Conservation (phyloP, 2,797 vertebrate genomes). For the Pangasius macronema region DNA sequence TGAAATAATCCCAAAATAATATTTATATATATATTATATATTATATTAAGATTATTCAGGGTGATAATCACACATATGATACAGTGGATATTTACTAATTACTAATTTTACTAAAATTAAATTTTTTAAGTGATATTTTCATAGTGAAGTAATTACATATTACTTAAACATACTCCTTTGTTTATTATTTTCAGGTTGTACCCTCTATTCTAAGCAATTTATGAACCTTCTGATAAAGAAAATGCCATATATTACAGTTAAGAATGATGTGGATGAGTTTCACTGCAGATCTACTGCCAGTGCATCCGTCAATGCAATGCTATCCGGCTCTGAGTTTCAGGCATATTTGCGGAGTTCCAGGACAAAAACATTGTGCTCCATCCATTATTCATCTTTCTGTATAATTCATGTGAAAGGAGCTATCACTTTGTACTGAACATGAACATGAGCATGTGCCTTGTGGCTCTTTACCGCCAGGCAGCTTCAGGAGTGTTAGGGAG, state of each 20-base stretch:
- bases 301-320: no score
- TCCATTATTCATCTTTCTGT: slow-evolving; percentile 68
- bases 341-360: slow-evolving; percentile 30
- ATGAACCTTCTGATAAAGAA: neutral
- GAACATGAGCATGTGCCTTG: slow-evolving; percentile 26
- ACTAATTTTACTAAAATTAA: no score
- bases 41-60: neutral
- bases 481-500: slow-evolving; percentile 14
- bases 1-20: no score
- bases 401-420: slow-evolving; percentile 63
- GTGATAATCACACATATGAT: neutral
- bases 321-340: slow-evolving; percentile 1
- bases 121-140: neutral
- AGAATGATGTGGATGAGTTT: neutral
- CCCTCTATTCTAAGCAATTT: no score
- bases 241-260: neutral
- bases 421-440: slow-evolving; percentile 13
- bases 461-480: slow-evolving; percentile 45
- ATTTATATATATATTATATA: no score
- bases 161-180: neutral
- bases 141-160: neutral
- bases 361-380: slow-evolving; percentile 54
- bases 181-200: neutral
- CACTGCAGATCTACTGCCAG: neutral
- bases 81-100: no score